Percentiles rank a stretch among this genome's conserved stretches.
These are phyloP conservation scores for Hesperophylax magnus DNA, from an alignment of 1,140 invertebrate genomes.

Conservation along the genomic window DNA sequence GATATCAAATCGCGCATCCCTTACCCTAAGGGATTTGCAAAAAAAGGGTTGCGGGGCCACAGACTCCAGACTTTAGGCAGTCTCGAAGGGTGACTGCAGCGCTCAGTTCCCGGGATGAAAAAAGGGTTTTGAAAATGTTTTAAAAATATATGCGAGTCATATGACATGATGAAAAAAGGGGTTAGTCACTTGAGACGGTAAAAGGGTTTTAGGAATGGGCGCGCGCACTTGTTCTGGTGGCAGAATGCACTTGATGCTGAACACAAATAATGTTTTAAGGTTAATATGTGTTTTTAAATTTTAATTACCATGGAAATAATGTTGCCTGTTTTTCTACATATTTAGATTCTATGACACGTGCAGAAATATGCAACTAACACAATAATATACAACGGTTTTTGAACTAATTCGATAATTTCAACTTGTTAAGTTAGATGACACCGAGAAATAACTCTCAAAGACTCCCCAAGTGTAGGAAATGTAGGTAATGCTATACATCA, in stretches of 20 bases:
- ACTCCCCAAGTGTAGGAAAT: too few relatives aligned
- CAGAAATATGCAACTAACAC: too few relatives aligned
- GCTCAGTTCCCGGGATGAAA: background rate
- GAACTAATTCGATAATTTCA: too few relatives aligned
- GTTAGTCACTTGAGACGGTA: slow-evolving; percentile 37
- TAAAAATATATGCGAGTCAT: slow-evolving; percentile 56
- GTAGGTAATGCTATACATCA: too few relatives aligned
- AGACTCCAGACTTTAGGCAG: background rate
- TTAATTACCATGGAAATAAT: too few relatives aligned
- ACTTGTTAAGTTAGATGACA: too few relatives aligned
- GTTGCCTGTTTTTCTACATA: too few relatives aligned
- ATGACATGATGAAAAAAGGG: slow-evolving; percentile 43
- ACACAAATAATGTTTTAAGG: background rate
- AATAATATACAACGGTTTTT: too few relatives aligned
- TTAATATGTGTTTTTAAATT: too few relatives aligned
- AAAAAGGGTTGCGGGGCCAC: slow-evolving; percentile 22
- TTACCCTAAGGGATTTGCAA: slow-evolving; percentile 37
- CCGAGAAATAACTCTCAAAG: too few relatives aligned
- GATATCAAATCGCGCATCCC: background rate
- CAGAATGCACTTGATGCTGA: slow-evolving; percentile 30
- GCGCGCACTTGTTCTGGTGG: slow-evolving; percentile 40
- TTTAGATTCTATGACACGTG: too few relatives aligned
- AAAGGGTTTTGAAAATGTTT: slow-evolving; percentile 22
- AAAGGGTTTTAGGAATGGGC: background rate
- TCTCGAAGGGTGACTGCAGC: slow-evolving; percentile 4